phyloP scores from a whole-genome alignment of 2,113 vertebrate species.

The Falco punctatus region DNA sequence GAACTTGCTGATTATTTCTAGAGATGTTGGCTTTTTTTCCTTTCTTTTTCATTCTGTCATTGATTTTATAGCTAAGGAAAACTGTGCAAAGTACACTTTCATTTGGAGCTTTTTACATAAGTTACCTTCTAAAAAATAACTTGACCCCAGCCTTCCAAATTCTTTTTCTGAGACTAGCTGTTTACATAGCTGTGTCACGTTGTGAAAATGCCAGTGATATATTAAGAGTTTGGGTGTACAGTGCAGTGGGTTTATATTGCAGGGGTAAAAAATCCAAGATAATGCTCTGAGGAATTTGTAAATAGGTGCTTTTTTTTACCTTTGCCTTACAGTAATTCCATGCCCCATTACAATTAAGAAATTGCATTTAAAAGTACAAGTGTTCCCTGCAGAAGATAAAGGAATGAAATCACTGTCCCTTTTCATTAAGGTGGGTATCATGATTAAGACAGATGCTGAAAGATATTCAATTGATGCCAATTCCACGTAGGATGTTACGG shows the following conservation, averaged over 20 bases:
- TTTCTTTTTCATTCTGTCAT: not conserved
- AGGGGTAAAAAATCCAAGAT: not conserved
- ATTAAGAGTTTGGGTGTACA: not conserved
- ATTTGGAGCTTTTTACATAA: not conserved
- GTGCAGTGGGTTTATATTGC: not conserved
- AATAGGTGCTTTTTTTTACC: not conserved
- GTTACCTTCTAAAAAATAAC: not conserved
- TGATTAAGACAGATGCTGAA: not conserved
- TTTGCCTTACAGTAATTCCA: not conserved
- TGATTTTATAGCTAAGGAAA: not conserved
- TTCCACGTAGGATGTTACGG: not conserved
- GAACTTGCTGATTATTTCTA: not conserved
- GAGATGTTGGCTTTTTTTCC: not conserved
- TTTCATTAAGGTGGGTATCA: not conserved
- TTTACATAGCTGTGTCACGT: not conserved
- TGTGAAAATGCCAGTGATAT: not conserved
- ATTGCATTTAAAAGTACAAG: not conserved
- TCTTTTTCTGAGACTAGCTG: not conserved
- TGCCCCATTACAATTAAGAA: not conserved
- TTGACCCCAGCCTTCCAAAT: not conserved
- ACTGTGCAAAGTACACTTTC: not conserved
- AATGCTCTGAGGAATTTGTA: not conserved
- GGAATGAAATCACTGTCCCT: not conserved
- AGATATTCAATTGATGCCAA: not conserved
- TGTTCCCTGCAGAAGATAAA: not conserved